A percentile compares a stretch with the other conserved stretches of the same genome.
Evolutionary conservation across 1,140 invertebrate genomes (phyloP).

Genomic region (Drosophila truncata): DNA sequence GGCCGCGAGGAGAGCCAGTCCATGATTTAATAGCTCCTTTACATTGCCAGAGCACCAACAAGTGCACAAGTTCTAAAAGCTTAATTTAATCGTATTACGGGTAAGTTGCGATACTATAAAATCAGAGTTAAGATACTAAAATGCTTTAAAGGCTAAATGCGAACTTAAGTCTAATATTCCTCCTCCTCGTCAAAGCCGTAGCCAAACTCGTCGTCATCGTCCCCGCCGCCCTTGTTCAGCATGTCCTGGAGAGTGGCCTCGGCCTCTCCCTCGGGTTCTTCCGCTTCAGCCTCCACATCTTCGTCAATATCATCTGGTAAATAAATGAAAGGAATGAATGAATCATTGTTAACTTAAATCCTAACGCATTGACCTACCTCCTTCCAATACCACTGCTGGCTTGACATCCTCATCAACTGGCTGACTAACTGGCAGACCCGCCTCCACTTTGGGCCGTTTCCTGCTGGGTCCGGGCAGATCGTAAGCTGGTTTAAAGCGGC

Average conservation of each 20-base stretch:
- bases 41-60: conserved; percentile 44
- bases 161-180: conserved; percentile 53
- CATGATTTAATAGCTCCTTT: conserved; percentile 71
- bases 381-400: conserved; percentile 46
- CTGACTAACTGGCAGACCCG: conserved; percentile 62
- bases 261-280: conserved; percentile 68
- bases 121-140: conserved; percentile 24
- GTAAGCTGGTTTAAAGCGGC: conserved; percentile 59
- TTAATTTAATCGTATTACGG: conserved; percentile 67
- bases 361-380: conserved; percentile 27
- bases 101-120: conserved; percentile 41
- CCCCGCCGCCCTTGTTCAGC: conserved; percentile 76
- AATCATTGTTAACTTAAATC: not conserved
- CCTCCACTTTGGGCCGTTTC: conserved; percentile 71
- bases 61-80: conserved; percentile 41
- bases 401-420: conserved; percentile 36
- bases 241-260: conserved; percentile 83
- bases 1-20: conserved; percentile 39
- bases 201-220: conserved; percentile 75
- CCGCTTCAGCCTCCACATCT: conserved; percentile 55
- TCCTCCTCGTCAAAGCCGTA: conserved; percentile 84
- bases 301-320: conserved; percentile 64
- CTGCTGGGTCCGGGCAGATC: conserved; percentile 67
- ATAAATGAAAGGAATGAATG: not conserved
- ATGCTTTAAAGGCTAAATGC: conserved; percentile 43